Base-by-base conservation (phyloP, 2,888 invertebrate genomes). In the Craniophora ligustri region DNA sequence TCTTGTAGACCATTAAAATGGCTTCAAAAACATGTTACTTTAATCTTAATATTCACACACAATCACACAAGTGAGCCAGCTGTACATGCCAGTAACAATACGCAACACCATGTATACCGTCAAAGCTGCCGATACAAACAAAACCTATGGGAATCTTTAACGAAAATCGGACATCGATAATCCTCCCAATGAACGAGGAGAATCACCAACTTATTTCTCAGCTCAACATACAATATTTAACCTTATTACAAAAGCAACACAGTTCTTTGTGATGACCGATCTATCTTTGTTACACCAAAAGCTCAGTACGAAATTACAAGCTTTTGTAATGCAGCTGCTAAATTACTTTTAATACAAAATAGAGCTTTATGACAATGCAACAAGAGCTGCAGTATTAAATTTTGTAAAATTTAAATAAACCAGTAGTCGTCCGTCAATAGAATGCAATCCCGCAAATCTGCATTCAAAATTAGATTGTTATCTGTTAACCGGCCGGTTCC, bases 381-480 rank as follows among this genome's bases (percentile, higher is more conserved):
- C 15, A 57, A 54, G 48, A 40, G 13, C 10, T 2, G 2, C 0
- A 1, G 10, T 1, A 5, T 6, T 23, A 5, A 40, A 41, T 50
- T 35, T 26, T 23, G 23, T 67, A 72, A 68, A 70, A 68, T 26
- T 44, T 55, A 47, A 60, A 73, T 67, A 51, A 54, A 41, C 61
- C 40, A 51, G 53, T 57, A 49, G 53, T 39, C 67, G 65, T 74
- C 74, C 75, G 63, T 74, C 60, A 71, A 76, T 73, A 76, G 79
- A 82, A 79, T 81, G 79, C 80, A 79, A 82, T 82, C 77, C 78
- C 75, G 69, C 69, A 79, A 83, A 88, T 88, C 87, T 86, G 84
- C 85, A 86, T 86, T 86, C 80, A 76, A 81, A 78, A 87, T 88
- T 85, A 88, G 90, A 92, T 91, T 81, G 84, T 87, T 89, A 92